Evolutionary conservation across 2,888 invertebrate genomes (phyloP).

Genomic region (Synanthedon andrenaeformis): DNA sequence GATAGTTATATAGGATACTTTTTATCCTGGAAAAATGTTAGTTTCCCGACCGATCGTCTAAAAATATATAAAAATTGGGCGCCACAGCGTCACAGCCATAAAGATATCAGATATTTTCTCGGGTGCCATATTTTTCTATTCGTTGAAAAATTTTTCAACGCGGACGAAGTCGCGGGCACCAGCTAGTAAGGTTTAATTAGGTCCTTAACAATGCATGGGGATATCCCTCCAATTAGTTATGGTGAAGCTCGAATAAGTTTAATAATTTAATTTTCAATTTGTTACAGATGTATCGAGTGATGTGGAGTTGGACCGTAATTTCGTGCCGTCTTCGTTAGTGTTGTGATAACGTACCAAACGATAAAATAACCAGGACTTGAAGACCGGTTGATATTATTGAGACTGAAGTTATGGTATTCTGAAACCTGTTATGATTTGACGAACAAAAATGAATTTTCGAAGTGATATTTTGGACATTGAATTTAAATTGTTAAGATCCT

Average conservation of each 20-base stretch:
- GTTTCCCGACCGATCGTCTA: too few relatives aligned
- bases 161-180: too few relatives aligned
- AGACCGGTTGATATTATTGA: conserved; percentile 17
- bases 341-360: conserved; percentile 25
- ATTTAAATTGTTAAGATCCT: conserved; percentile 16
- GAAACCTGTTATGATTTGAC: conserved; percentile 24
- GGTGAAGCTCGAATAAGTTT: neutral
- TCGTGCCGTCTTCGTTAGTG: conserved; percentile 3
- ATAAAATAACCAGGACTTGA: conserved; percentile 15
- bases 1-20: too few relatives aligned
- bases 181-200: too few relatives aligned
- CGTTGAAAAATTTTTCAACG: too few relatives aligned
- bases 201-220: too few relatives aligned
- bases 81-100: too few relatives aligned
- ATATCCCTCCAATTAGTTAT: neutral
- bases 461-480: conserved; percentile 34
- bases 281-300: conserved; percentile 16
- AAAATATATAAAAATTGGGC: too few relatives aligned
- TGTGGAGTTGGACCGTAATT: conserved; percentile 5
- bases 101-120: too few relatives aligned
- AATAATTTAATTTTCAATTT: conserved; percentile 4
- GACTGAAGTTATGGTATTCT: conserved; percentile 21
- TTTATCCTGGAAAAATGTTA: too few relatives aligned
- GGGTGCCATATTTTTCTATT: too few relatives aligned
- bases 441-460: conserved; percentile 16